phyloP scores from a whole-genome alignment of 35 echinoderm and acorn worm species.

The Apostichopus californicus region DNA sequence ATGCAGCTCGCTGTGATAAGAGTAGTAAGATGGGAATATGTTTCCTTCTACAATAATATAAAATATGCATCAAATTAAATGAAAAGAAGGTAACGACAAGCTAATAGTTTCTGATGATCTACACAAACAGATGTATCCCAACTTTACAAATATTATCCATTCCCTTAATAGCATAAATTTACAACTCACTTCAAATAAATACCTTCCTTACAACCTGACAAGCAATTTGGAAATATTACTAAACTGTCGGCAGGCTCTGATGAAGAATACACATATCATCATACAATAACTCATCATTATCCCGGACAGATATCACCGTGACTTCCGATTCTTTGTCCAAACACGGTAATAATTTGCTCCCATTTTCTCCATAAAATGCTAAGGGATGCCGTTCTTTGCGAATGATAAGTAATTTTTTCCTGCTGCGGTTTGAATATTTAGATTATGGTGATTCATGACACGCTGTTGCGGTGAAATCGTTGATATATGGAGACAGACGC shows the following conservation, averaged over 20 bases:
- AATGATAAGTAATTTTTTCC: neutral
- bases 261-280: neutral
- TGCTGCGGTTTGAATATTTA: neutral
- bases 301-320: neutral
- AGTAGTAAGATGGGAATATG: too few relatives aligned
- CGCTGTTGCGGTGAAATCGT: neutral
- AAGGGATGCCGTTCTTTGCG: neutral
- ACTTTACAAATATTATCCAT: neutral
- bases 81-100: too few relatives aligned
- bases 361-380: conserved; percentile 2
- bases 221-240: neutral
- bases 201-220: neutral
- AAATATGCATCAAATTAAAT: too few relatives aligned
- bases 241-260: neutral
- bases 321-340: neutral
- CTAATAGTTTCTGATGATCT: too few relatives aligned
- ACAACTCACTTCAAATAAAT: neutral
- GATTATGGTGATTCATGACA: neutral
- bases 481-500: neutral
- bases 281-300: neutral
- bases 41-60: too few relatives aligned
- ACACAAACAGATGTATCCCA: too few relatives aligned
- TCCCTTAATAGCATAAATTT: neutral
- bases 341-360: conserved; percentile 11
- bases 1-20: too few relatives aligned